Evolutionary conservation across 1,140 invertebrate species (phyloP), one percentile per base, ranked within the genome.

Genomic region (Pectinophora gossypiella): DNA sequence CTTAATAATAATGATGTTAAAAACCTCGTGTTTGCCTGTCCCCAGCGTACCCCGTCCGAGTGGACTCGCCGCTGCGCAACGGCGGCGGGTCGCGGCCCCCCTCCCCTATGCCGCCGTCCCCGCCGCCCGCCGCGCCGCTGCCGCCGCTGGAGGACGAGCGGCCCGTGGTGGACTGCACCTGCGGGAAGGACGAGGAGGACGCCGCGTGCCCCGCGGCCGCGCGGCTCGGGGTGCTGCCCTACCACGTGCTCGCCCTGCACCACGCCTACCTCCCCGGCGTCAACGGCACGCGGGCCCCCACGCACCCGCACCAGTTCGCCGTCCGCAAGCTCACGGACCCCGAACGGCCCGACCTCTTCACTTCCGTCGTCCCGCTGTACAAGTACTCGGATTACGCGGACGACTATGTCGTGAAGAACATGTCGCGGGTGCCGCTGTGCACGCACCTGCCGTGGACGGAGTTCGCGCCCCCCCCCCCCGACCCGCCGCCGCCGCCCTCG

Each of bases 351-450:
- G 72, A 54, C 3, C 69, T 77, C 9, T 87, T 86, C 71, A 59
- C 76, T 27, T 76, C 66, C 51, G 78, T 88, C 20, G 85, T 88
- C 27, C 87, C 87, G 5, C 80, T 86, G 18, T 88, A 84, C 67
- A 84, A 79, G 21, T 88, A 85, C 61, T 84, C 81, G 1, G 86
- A 88, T 60, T 87, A 87, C 63, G 80, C 85, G 22, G 75, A 85
- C 63, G 86, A 87, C 50, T 76, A 72, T 50, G 86, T 83, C 57
- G 67, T 67, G 5, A 88, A 88, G 51, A 87, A 87, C 52, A 57
- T 86, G 56, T 58, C 66, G n/a, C 62, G 69, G 0, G 72, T 85
- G 21, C 72, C 72, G 6, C 53, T 88, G 1, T 78, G 78, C 36
- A 18, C 48, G 13, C 62, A 76, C 35, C 51, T 85, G 35, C 81